A percentile compares a stretch with the other conserved stretches of the same genome.
phyloP scores from a whole-genome alignment of 2,797 vertebrate species.

The Cercopithecus mitis region DNA sequence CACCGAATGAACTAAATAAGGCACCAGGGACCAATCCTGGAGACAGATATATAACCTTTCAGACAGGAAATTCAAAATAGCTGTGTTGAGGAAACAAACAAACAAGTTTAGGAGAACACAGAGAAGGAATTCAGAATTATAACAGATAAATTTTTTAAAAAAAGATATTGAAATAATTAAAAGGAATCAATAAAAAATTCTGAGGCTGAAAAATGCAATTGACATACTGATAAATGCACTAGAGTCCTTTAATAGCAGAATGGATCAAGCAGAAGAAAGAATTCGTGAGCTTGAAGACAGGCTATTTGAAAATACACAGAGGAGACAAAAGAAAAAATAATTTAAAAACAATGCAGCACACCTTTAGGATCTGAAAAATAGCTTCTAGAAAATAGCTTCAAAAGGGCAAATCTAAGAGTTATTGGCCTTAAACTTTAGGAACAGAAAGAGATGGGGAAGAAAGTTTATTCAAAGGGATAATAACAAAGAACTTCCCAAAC shows the following conservation, averaged over 20 bases:
- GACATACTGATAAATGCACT: background rate
- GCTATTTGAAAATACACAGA: background rate
- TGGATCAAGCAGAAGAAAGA: background rate
- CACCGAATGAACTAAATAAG: too few species aligned
- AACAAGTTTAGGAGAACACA: background rate
- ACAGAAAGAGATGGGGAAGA: background rate
- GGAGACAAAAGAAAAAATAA: background rate
- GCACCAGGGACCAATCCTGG: too few species aligned
- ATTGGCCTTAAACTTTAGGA: background rate
- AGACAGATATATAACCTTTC: too few species aligned
- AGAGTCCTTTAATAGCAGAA: background rate
- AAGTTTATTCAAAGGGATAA: background rate
- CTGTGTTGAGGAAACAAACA: background rate
- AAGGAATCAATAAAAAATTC: background rate
- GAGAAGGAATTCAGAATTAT: background rate
- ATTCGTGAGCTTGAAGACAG: background rate
- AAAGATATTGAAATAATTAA: background rate
- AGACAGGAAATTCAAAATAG: background rate
- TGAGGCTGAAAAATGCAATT: background rate
- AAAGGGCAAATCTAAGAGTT: too few species aligned
- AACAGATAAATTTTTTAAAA: rapidly evolving
- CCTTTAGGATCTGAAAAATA: background rate
- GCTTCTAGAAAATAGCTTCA: background rate
- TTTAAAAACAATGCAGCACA: background rate
- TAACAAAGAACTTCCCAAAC: background rate